phyloP scores from a whole-genome alignment of 2,797 vertebrate species.

The Poeciliopsis infans region DNA sequence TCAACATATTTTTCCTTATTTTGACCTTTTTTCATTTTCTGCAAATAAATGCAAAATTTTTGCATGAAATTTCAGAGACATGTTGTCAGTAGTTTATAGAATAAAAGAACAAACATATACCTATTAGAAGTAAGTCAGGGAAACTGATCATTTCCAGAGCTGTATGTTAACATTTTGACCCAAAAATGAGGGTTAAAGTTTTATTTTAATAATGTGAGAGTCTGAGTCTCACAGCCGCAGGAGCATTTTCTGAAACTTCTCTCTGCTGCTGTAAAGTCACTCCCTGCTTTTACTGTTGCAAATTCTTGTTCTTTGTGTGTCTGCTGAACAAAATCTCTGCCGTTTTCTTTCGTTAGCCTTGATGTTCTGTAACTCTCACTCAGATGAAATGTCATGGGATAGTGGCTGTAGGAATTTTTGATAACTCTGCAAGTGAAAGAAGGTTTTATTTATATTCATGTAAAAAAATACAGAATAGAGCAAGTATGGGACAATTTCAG shows the following conservation, averaged over 20 bases:
- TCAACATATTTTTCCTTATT: too few relatives aligned
- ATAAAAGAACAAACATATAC: too few relatives aligned
- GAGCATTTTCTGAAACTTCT: slow-evolving; percentile 46
- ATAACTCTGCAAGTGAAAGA: slow-evolving; percentile 18
- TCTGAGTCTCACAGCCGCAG: slow-evolving; percentile 54
- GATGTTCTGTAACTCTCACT: slow-evolving; percentile 33
- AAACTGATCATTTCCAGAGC: too few relatives aligned
- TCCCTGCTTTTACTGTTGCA: not conserved
- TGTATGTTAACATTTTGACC: slow-evolving; percentile 1
- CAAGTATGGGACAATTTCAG: not conserved
- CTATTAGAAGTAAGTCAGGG: too few relatives aligned
- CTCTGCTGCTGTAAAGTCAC: slow-evolving; percentile 35
- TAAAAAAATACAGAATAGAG: not conserved
- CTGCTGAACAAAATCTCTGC: not conserved
- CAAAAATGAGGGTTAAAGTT: slow-evolving; percentile 67
- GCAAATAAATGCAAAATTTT: too few relatives aligned
- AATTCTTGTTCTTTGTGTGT: not conserved
- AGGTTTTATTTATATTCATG: slow-evolving; percentile 22
- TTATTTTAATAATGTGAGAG: slow-evolving; percentile 55
- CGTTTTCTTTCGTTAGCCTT: slow-evolving; percentile 27
- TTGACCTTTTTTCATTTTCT: too few relatives aligned
- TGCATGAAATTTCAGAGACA: too few relatives aligned
- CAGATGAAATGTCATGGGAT: slow-evolving; percentile 2
- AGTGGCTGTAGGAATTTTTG: slow-evolving; percentile 15
- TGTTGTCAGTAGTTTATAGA: too few relatives aligned